A percentile compares a stretch with the other conserved stretches of the same genome.
Conservation (phyloP, 2,797 vertebrate species). For the Caiman crocodilus region DNA sequence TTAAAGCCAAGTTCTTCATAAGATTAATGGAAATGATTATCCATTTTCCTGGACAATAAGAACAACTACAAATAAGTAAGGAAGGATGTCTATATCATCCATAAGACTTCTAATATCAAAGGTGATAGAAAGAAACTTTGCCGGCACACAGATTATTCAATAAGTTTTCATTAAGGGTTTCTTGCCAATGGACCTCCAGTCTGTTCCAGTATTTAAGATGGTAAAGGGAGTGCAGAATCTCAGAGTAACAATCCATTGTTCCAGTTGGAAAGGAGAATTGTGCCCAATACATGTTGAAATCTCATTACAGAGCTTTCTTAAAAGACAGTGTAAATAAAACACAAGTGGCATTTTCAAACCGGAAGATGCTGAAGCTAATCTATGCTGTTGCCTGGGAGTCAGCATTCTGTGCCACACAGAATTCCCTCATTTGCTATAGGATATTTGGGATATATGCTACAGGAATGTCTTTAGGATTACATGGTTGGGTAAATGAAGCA, state of each 20-base stretch:
- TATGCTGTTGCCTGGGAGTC: neutral
- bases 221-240: neutral
- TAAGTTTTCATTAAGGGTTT: neutral
- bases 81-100: neutral
- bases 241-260: neutral
- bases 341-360: neutral
- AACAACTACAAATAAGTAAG: neutral
- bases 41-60: neutral
- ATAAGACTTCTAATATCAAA: neutral
- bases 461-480: neutral
- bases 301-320: neutral
- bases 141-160: neutral
- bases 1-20: neutral
- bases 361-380: constrained; percentile 1
- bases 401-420: constrained; percentile 2
- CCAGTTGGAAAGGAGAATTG: neutral
- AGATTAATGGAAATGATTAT: neutral
- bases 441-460: neutral
- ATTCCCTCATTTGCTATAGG: neutral
- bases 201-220: neutral
- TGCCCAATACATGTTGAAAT: neutral
- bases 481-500: neutral
- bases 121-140: neutral
- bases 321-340: constrained; percentile 6
- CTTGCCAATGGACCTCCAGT: neutral